Evolutionary conservation across 2,888 invertebrate genomes (phyloP).

Genomic region (Acrocera orbiculus): DNA sequence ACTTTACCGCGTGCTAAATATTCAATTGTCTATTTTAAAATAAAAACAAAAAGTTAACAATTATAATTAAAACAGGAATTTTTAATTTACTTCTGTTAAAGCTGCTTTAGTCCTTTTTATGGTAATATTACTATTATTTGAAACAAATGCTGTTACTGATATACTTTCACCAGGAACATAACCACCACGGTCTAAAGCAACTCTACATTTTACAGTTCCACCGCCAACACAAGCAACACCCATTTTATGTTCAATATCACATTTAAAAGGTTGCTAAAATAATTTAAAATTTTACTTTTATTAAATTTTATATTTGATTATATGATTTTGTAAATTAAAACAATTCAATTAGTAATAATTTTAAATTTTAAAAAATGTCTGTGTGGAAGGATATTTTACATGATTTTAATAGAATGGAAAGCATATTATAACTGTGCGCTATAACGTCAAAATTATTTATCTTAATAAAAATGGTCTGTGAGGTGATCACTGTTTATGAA

Average conservation of each 20-base stretch:
- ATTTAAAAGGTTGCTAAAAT: slow-evolving; percentile 66
- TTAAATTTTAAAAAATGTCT: too few relatives aligned
- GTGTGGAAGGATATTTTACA: too few relatives aligned
- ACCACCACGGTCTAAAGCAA: slow-evolving; percentile 76
- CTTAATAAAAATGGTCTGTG: too few relatives aligned
- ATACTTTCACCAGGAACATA: slow-evolving; percentile 92
- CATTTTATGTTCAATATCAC: slow-evolving; percentile 78
- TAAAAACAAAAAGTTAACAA: slow-evolving; percentile 1
- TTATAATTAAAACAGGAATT: slow-evolving; percentile 19
- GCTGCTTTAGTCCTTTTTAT: slow-evolving; percentile 74
- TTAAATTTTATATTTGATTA: background rate
- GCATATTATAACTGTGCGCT: too few relatives aligned
- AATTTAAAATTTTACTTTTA: slow-evolving; percentile 2
- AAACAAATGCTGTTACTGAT: slow-evolving; percentile 64
- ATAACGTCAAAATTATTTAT: too few relatives aligned
- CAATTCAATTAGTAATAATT: too few relatives aligned
- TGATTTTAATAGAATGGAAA: too few relatives aligned
- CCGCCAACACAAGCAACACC: slow-evolving; percentile 78
- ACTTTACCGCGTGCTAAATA: slow-evolving; percentile 75
- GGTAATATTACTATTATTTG: slow-evolving; percentile 69
- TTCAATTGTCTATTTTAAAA: slow-evolving; percentile 53
- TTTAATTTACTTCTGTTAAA: slow-evolving; percentile 44
- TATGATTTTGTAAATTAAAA: background rate
- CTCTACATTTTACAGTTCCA: slow-evolving; percentile 71
- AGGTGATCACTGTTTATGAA: too few relatives aligned